Base-by-base conservation (phyloP, 2,113 vertebrate species). In the Struthidea cinerea region DNA sequence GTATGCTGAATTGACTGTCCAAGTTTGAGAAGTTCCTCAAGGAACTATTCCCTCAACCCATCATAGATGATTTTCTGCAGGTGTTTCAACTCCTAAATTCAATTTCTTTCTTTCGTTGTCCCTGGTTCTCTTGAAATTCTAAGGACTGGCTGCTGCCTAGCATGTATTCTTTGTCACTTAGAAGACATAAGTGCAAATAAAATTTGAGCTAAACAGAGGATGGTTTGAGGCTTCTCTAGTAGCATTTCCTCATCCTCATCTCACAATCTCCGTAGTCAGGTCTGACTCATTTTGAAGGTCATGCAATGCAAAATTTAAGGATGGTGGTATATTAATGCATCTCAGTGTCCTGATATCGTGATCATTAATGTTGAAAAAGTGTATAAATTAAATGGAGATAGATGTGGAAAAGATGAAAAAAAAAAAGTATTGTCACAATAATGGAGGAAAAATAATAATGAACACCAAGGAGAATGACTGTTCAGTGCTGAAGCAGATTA, bases 401-500 rank as follows among this genome's bases (percentile, higher is more conserved):
- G 28, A 84, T 70, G 80, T 80, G n/a, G 37, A n/a, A 74, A 90
- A 90, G 90, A 49, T 13, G 49, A 33, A 14, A 27, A 35, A 84
- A 86, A 89, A 91, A 86, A 32, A 0, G 7, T 85, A 42, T 81
- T 90, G 67, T 91, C 52, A 32, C 78, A 83, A 77, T 89, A 60
- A 84, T 61, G 50, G 89, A 94, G 87, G 70, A 55, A 83, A 78
- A 78, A 97, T 74, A 93, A 76, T 93, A 63, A 93, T 94, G 97
- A 93, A 77, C 73, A 86, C 75, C 61, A 82, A 85, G 35, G 65
- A 96, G 78, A 97, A 95, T 77, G 70, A 76, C 90, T 96, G 42
- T 91, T 89, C 91, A 1, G 52, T 86, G 86, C 27, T 52, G 80
- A 94, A 95, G 89, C 86, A 92, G 93, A 98, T 97, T 92, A 93